Conservation (phyloP, 2,797 vertebrate species). For the Gymnodraco acuticeps region DNA sequence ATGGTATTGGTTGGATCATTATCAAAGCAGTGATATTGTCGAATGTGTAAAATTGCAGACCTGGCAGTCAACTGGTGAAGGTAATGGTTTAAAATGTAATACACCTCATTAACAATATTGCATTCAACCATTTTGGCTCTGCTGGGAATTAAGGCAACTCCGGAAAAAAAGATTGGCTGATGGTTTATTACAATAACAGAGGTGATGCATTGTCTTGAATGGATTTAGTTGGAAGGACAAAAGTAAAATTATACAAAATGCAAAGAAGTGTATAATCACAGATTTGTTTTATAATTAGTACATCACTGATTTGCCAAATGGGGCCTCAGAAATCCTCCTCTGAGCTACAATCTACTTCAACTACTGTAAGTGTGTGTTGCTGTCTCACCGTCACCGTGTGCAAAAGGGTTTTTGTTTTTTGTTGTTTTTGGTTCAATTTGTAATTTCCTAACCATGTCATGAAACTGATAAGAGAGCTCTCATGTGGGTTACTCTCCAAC, state of each 20-base stretch:
- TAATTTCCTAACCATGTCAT: constrained; percentile 41
- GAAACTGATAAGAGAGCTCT: constrained; percentile 43
- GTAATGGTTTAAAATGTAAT: constrained; percentile 15
- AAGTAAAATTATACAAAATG: constrained; percentile 1
- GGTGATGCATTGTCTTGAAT: not conserved
- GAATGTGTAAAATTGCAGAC: constrained; percentile 22
- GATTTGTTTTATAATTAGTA: constrained; percentile 11
- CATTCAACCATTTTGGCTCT: constrained; percentile 7
- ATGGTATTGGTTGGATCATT: constrained; percentile 51
- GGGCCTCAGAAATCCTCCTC: constrained; percentile 40
- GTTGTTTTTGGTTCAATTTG: constrained; percentile 42
- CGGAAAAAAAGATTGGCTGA: not conserved
- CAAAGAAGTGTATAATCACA: constrained; percentile 3
- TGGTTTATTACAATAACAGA: not conserved
- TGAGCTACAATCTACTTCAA: constrained; percentile 17
- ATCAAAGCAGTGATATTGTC: constrained; percentile 45
- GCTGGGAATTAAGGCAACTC: not conserved
- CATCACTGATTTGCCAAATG: constrained; percentile 44
- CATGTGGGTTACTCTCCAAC: constrained; percentile 47
- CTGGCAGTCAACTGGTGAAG: constrained; percentile 21
- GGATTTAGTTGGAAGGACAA: not conserved
- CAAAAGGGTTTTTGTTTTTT: constrained; percentile 30
- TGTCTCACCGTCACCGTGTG: constrained; percentile 13
- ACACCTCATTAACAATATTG: not conserved
- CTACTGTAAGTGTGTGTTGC: constrained; percentile 41